phyloP scores from a whole-genome alignment of 2,113 vertebrate genomes.

The Cyanoliseus patagonus region DNA sequence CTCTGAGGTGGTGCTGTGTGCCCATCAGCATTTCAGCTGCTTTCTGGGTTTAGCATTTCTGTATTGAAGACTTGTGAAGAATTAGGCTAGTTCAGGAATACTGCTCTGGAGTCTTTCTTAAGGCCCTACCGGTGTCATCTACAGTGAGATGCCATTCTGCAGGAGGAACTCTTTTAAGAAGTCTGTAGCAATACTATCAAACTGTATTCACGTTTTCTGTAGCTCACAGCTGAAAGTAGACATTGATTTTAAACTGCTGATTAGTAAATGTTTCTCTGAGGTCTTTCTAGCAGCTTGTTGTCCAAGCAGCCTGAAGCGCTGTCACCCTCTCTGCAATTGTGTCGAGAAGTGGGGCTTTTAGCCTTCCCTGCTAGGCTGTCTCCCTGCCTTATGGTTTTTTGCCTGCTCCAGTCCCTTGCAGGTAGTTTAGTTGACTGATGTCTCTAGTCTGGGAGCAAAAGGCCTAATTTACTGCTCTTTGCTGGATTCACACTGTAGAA shows the following conservation, averaged over 20 bases:
- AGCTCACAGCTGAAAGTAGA: neutral
- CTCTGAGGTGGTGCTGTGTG: neutral
- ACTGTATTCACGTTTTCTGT: neutral
- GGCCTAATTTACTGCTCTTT: neutral
- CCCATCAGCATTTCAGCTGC: neutral
- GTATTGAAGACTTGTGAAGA: neutral
- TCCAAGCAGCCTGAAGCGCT: neutral
- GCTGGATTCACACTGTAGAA: neutral
- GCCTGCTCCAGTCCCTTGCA: neutral
- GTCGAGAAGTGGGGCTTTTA: neutral
- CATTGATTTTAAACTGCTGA: slow-evolving; percentile 4
- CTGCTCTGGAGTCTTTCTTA: neutral
- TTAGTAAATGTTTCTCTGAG: neutral
- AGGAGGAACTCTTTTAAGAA: neutral
- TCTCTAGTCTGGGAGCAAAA: neutral
- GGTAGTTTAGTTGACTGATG: neutral
- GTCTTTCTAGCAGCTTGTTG: neutral
- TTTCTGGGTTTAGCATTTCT: neutral
- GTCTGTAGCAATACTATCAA: neutral
- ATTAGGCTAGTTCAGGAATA: rapidly evolving
- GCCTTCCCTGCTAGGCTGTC: neutral
- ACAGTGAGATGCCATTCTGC: neutral
- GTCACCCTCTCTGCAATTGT: neutral
- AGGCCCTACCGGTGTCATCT: neutral
- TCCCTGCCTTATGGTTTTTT: neutral